Evolutionary conservation across 1,140 invertebrate genomes (phyloP).

Genomic region (Parasteatoda tepidariorum): DNA sequence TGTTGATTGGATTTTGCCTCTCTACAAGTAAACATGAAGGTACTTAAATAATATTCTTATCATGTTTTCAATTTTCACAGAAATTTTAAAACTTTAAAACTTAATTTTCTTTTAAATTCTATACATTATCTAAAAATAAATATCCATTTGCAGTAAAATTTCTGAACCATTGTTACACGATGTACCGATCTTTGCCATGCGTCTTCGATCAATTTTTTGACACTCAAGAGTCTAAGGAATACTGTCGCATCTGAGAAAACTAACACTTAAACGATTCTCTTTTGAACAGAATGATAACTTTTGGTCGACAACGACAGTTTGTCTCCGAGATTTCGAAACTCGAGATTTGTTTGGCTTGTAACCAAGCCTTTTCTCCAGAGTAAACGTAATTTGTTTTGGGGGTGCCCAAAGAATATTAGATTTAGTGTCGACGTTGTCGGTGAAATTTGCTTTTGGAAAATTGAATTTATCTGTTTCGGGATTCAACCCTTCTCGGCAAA

Average conservation of each 20-base stretch:
- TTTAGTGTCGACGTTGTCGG: conserved; percentile 34
- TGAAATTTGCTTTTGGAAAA: conserved; percentile 54
- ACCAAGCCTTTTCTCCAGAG: conserved; percentile 41
- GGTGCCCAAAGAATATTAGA: conserved; percentile 53
- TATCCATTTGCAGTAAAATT: no score
- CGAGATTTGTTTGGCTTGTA: conserved; percentile 56
- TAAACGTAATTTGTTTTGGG: conserved; percentile 57
- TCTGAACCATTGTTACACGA: no score
- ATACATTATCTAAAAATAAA: no score
- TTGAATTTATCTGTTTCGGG: conserved; percentile 37
- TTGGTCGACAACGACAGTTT: conserved; percentile 4
- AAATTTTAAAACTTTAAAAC: no score
- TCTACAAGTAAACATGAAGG: no score
- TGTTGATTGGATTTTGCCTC: no score
- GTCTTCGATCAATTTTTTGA: no score
- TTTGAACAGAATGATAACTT: background rate
- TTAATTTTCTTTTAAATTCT: no score
- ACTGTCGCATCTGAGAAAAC: no score
- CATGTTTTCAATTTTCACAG: background rate
- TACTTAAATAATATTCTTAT: background rate
- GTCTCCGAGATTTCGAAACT: conserved; percentile 26
- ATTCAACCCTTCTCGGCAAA: background rate
- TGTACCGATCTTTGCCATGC: no score
- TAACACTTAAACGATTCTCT: background rate
- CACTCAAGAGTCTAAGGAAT: no score